phyloP scores from a whole-genome alignment of 1,140 invertebrate species.

The Centruroides sculpturatus region DNA sequence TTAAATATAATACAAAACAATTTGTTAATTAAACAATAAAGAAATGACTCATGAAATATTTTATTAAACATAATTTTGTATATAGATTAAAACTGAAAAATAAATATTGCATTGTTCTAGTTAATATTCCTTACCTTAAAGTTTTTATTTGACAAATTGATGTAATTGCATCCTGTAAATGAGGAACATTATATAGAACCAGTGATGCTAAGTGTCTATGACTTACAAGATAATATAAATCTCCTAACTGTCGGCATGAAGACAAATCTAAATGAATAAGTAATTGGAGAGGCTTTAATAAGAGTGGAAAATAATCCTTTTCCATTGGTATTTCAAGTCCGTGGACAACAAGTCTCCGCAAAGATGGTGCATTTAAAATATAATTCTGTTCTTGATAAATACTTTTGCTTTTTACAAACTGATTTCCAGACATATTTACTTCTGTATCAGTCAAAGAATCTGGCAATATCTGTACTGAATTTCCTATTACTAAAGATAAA shows the following conservation, averaged over 20 bases:
- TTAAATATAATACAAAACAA: too few relatives aligned
- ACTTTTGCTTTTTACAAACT: conserved; percentile 45
- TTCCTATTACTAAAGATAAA: conserved; percentile 28
- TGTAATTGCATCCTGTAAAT: conserved; percentile 33
- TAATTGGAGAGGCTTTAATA: conserved; percentile 41
- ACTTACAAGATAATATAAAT: conserved; percentile 40
- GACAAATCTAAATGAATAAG: conserved; percentile 65
- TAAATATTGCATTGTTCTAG: too few relatives aligned
- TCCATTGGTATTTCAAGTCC: conserved; percentile 11
- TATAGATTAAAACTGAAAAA: too few relatives aligned
- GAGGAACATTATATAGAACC: conserved; percentile 54
- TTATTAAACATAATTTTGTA: too few relatives aligned
- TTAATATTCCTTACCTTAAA: conserved; percentile 29
- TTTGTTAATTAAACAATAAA: too few relatives aligned
- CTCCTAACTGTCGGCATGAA: conserved; percentile 43
- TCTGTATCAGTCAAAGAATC: conserved; percentile 1
- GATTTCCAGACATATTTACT: conserved; percentile 17
- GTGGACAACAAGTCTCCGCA: conserved; percentile 4
- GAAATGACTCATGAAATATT: too few relatives aligned
- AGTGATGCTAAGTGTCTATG: conserved; percentile 51
- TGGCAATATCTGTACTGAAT: conserved; percentile 20
- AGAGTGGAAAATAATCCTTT: conserved; percentile 36
- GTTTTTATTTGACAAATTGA: conserved; percentile 41
- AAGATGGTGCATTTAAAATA: neutral
- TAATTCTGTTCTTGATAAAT: conserved; percentile 45